Conservation (phyloP, 1,140 invertebrate genomes). For the Cotesia glomerata region DNA sequence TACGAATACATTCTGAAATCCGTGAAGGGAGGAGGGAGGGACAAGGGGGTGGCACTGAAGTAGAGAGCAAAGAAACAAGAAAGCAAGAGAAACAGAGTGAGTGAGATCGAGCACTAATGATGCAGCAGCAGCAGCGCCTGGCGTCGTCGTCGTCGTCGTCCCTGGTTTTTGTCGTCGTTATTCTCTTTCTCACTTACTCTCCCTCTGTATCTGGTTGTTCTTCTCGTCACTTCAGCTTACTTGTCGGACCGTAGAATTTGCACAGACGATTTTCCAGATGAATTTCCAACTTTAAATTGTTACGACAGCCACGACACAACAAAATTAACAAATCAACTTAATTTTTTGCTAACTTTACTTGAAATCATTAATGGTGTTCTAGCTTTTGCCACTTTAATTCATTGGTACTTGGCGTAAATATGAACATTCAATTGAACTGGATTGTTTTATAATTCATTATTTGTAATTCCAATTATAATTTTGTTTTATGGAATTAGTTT, state of each 20-base stretch:
- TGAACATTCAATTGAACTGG: not conserved
- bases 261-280: not conserved
- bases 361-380: no score
- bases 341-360: not conserved
- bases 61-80: slow-evolving; percentile 32
- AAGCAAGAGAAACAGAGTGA: slow-evolving; percentile 38
- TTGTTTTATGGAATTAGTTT: slow-evolving; percentile 1
- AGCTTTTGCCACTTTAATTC: not conserved
- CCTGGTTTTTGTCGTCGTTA: slow-evolving; percentile 46
- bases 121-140: slow-evolving; percentile 41
- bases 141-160: slow-evolving; percentile 38
- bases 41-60: slow-evolving; percentile 22
- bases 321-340: not conserved
- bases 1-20: not conserved
- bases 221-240: slow-evolving; percentile 11
- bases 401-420: not conserved
- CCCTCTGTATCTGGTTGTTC: not conserved
- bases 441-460: not conserved
- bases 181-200: slow-evolving; percentile 18
- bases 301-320: not conserved
- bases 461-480: not conserved
- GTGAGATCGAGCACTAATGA: slow-evolving; percentile 50
- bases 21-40: slow-evolving; percentile 15
- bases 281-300: not conserved
- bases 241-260: slow-evolving; percentile 2